Percentiles rank a stretch among this genome's conserved stretches.
These are phyloP conservation scores for Salvelinus alpinus DNA, from an alignment of 2,113 vertebrate genomes.

Conservation along the genomic window DNA sequence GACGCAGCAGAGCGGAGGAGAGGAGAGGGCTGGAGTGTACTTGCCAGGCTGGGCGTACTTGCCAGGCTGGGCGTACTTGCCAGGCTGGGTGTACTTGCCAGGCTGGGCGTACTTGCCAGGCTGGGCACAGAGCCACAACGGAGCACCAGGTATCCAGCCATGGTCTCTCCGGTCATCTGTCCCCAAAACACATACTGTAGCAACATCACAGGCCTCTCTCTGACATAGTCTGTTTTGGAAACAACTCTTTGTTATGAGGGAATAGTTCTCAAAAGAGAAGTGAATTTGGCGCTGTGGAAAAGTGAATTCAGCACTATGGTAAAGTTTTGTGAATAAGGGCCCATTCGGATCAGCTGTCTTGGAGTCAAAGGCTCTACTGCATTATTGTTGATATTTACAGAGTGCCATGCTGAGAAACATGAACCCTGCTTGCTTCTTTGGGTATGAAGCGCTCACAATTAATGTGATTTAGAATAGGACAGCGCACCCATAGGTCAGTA, in stretches of 20 bases:
- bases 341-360: not conserved
- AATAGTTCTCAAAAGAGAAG: not conserved
- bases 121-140: not conserved
- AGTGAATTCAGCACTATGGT: not conserved
- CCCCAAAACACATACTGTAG: not conserved
- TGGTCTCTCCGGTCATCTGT: not conserved
- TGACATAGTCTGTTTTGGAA: not conserved
- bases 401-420: not conserved
- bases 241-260: too few species aligned
- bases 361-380: too few species aligned
- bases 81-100: not conserved
- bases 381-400: not conserved
- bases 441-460: not conserved
- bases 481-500: conserved; percentile 26
- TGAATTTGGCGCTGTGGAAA: not conserved
- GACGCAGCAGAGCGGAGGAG: conserved; percentile 27
- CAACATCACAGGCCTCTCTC: not conserved
- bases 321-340: not conserved
- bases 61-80: not conserved
- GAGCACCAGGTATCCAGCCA: not conserved
- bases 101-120: not conserved
- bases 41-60: not conserved
- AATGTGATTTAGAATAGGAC: not conserved
- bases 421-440: not conserved
- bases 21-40: conserved; percentile 9